Conservation (phyloP, 2,113 vertebrate species). For the Prolemur simus region DNA sequence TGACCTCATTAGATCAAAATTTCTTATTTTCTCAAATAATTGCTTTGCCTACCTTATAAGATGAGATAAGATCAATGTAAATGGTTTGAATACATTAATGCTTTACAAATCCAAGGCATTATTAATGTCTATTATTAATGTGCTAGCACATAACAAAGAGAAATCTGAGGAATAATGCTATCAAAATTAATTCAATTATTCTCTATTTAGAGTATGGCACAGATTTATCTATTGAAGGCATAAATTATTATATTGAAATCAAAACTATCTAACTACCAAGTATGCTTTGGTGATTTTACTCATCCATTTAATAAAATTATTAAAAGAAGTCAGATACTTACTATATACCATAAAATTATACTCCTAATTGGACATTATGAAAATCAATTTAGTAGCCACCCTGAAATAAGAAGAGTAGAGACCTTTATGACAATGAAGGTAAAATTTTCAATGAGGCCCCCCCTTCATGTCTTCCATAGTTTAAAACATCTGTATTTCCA, state of each 20-base stretch:
- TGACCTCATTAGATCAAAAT: slow-evolving; percentile 18
- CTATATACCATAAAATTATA: slow-evolving; percentile 37
- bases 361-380: neutral
- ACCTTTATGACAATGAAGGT: neutral
- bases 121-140: slow-evolving; percentile 45
- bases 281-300: slow-evolving; percentile 1
- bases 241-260: slow-evolving; percentile 43
- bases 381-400: neutral
- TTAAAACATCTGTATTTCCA: neutral
- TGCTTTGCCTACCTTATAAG: neutral
- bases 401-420: slow-evolving; percentile 35
- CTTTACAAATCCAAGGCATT: slow-evolving; percentile 48
- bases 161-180: slow-evolving; percentile 43
- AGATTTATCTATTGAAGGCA: slow-evolving; percentile 54
- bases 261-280: slow-evolving; percentile 43
- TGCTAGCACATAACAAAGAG: slow-evolving; percentile 4
- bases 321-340: slow-evolving; percentile 8
- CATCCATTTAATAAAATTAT: slow-evolving; percentile 41
- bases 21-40: slow-evolving; percentile 43
- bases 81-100: slow-evolving; percentile 23
- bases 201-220: slow-evolving; percentile 1
- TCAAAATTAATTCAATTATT: slow-evolving; percentile 57
- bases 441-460: neutral
- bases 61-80: slow-evolving; percentile 1
- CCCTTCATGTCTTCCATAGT: neutral